Percentiles rank a stretch among this genome's conserved stretches.
Conservation (phyloP, 2,888 invertebrate species). For the Tuta absoluta region DNA sequence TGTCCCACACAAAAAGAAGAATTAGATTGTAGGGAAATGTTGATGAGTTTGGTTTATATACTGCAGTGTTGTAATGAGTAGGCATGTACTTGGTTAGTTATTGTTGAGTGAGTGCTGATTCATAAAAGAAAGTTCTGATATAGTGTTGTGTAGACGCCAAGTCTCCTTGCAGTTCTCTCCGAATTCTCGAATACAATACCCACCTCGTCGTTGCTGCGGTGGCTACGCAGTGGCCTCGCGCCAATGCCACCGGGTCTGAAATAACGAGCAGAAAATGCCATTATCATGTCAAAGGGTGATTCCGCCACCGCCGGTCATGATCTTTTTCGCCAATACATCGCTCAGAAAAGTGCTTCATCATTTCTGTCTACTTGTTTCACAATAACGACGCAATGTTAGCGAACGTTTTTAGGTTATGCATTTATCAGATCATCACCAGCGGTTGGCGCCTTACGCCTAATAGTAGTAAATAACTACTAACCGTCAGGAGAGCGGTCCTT, state of each 20-base stretch:
- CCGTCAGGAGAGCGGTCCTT: conserved; percentile 81
- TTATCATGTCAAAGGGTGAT: conserved; percentile 66
- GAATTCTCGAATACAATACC: conserved; percentile 44
- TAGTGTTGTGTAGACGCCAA: not conserved
- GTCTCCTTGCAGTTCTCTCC: not conserved
- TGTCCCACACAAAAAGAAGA: no score
- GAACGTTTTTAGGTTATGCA: conserved; percentile 12
- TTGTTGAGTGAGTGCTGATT: no score
- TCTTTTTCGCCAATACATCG: conserved; percentile 37
- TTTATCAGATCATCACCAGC: conserved; percentile 53
- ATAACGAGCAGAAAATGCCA: conserved; percentile 79
- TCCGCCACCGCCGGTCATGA: conserved; percentile 56
- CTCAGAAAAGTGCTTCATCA: conserved; percentile 22
- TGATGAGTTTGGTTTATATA: no score
- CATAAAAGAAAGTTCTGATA: no score
- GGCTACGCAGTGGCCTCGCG: conserved; percentile 63
- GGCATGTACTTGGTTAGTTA: no score
- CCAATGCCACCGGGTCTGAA: conserved; percentile 76
- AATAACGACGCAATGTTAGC: conserved; percentile 8
- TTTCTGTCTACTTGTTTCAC: conserved; percentile 5
- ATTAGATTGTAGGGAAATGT: no score
- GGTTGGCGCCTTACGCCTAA: conserved; percentile 46
- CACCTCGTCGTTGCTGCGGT: conserved; percentile 59
- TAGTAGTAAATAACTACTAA: conserved; percentile 57
- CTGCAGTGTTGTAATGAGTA: no score